phyloP scores from a whole-genome alignment of 2,797 vertebrate species.

The Delichon dasypus region DNA sequence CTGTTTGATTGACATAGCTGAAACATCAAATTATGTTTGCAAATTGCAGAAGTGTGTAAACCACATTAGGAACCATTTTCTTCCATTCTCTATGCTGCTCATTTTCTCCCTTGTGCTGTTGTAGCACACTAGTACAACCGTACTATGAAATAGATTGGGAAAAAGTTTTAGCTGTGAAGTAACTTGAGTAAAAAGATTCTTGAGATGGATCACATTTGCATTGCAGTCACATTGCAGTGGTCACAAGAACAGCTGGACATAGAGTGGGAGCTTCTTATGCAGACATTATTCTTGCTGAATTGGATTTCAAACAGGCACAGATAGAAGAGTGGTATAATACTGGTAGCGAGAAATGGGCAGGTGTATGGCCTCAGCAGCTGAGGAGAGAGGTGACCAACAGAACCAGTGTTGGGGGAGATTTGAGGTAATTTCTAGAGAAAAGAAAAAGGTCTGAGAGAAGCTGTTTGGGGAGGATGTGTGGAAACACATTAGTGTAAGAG shows the following conservation, averaged over 20 bases:
- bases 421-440: background rate
- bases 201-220: background rate
- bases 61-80: background rate
- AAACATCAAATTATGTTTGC: background rate
- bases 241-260: slow-evolving; percentile 38
- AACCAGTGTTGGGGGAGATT: background rate
- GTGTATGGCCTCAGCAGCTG: background rate
- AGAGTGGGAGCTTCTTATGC: background rate
- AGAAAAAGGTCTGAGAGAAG: background rate
- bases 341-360: background rate
- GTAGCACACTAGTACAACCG: background rate
- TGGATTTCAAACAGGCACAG: background rate
- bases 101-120: background rate
- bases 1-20: background rate
- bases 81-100: background rate
- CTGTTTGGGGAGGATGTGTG: background rate
- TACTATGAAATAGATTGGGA: background rate
- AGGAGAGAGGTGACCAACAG: background rate
- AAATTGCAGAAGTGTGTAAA: background rate
- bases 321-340: background rate
- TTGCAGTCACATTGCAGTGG: background rate
- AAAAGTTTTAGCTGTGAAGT: background rate
- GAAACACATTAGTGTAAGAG: background rate
- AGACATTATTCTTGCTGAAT: background rate
- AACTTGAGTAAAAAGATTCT: slow-evolving; percentile 48